Evolutionary conservation across 1,140 invertebrate species (phyloP).

Genomic region (Conus betulinus): DNA sequence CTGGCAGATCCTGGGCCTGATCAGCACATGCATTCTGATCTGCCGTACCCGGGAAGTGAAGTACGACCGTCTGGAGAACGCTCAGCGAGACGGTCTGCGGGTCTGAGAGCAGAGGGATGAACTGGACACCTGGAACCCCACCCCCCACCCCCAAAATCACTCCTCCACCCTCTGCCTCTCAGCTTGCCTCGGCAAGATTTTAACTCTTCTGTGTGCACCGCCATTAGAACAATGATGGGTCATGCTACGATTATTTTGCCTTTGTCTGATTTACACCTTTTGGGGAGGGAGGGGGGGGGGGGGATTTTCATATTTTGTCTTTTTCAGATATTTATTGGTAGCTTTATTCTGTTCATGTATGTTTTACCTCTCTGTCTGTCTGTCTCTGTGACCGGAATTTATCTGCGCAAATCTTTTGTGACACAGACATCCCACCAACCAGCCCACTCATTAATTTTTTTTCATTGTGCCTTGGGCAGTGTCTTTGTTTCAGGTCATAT

Average conservation of each 20-base stretch:
- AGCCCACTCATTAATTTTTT: no score
- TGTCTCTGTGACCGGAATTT: background rate
- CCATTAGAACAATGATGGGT: no score
- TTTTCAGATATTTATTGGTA: no score
- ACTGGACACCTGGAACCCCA: background rate
- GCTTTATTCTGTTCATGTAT: no score
- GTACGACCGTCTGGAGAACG: conserved; percentile 60
- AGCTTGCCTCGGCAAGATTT: background rate
- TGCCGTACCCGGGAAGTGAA: conserved; percentile 67
- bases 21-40: conserved; percentile 69
- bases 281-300: background rate
- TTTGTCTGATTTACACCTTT: no score
- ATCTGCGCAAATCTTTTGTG: no score
- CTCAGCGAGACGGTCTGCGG: conserved; percentile 59
- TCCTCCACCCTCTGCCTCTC: background rate
- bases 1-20: conserved; percentile 68
- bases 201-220: no score
- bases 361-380: conserved; percentile 19
- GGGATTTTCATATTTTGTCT: no score
- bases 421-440: no score
- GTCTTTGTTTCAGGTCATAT: no score
- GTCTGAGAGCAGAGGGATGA: conserved; percentile 46
- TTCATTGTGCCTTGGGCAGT: no score
- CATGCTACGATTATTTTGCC: no score
- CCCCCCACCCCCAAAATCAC: background rate